Evolutionary conservation across 2,888 invertebrate species (phyloP).

Genomic region (Leptinotarsa rubiginosa): DNA sequence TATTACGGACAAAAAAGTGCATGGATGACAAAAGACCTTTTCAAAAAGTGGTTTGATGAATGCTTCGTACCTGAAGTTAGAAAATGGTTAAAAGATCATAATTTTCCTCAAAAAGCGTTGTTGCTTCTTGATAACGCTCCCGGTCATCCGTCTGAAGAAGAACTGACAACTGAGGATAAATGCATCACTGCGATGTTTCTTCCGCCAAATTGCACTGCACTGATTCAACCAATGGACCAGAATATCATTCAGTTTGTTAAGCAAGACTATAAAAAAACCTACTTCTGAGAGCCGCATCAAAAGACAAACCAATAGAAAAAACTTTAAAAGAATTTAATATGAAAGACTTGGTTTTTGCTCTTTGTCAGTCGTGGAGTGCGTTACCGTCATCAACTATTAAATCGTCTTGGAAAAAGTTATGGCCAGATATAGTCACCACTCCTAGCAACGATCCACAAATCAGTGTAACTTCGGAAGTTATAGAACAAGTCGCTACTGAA

Average conservation of each 20-base stretch:
- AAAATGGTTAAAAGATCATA: slow-evolving; percentile 45
- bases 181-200: slow-evolving; percentile 54
- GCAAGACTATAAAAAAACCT: slow-evolving; percentile 37
- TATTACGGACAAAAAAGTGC: slow-evolving; percentile 29
- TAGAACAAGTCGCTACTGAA: slow-evolving; percentile 52
- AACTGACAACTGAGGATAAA: slow-evolving; percentile 54
- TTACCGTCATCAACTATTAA: slow-evolving; percentile 36
- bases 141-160: slow-evolving; percentile 48
- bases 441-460: slow-evolving; percentile 33
- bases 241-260: slow-evolving; percentile 54
- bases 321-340: neutral
- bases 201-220: slow-evolving; percentile 51
- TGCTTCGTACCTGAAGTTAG: slow-evolving; percentile 48
- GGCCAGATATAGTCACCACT: slow-evolving; percentile 12
- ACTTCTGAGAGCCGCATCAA: slow-evolving; percentile 11
- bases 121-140: slow-evolving; percentile 54
- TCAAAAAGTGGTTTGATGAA: slow-evolving; percentile 36
- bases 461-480: slow-evolving; percentile 49
- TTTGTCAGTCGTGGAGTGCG: slow-evolving; percentile 56
- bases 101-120: slow-evolving; percentile 41
- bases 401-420: neutral
- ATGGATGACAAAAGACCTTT: slow-evolving; percentile 41
- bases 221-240: slow-evolving; percentile 41
- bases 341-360: slow-evolving; percentile 46
- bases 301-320: slow-evolving; percentile 8